Evolutionary conservation across 37 sponge, comb jelly and placozoan species (phyloP).

Genomic region (Trichoplax adhaerens): DNA sequence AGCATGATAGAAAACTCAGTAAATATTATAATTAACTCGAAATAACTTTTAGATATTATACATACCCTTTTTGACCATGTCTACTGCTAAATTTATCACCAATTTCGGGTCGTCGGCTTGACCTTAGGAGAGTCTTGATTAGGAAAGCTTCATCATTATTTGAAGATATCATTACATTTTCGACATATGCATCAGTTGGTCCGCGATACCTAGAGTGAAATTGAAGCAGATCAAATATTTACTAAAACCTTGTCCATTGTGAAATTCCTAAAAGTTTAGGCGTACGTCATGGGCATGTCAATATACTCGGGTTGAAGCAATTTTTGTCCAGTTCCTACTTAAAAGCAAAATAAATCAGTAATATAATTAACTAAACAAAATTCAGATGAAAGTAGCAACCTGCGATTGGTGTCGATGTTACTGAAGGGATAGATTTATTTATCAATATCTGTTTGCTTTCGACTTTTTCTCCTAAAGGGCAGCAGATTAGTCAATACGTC

Average conservation of each 20-base stretch:
- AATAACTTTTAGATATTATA: not conserved
- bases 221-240: too few relatives aligned
- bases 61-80: conserved; percentile 92
- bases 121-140: conserved; percentile 75
- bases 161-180: conserved; percentile 79
- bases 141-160: conserved; percentile 64
- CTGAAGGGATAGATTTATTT: conserved; percentile 77
- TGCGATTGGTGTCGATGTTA: conserved; percentile 28
- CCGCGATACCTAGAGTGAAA: conserved; percentile 12
- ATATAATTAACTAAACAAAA: too few relatives aligned
- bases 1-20: not conserved
- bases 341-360: too few relatives aligned
- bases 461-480: conserved; percentile 7
- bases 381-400: too few relatives aligned
- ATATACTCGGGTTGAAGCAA: conserved; percentile 19
- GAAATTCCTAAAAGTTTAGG: too few relatives aligned
- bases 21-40: not conserved
- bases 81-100: conserved; percentile 99
- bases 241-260: too few relatives aligned
- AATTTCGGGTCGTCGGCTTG: conserved; percentile 77
- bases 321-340: too few relatives aligned
- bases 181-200: conserved; percentile 51
- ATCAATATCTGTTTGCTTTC: conserved; percentile 62
- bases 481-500: not conserved
- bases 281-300: conserved; percentile 66